Evolutionary conservation across 2,888 invertebrate genomes (phyloP).

Genomic region (Lasioglossum villosulum): DNA sequence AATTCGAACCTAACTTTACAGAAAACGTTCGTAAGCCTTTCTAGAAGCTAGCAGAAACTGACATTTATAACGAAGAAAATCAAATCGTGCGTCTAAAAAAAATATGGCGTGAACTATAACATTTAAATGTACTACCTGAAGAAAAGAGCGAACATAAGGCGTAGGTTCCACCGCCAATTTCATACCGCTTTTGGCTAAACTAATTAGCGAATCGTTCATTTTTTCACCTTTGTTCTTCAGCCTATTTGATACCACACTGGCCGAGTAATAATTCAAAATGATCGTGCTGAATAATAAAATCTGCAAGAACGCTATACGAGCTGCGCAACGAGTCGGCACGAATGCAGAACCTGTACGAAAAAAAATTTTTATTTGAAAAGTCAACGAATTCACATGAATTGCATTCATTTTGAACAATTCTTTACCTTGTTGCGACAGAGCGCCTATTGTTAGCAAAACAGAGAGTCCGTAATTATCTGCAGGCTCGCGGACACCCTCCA

Average conservation of each 20-base stretch:
- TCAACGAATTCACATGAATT: not conserved
- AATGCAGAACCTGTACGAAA: slow-evolving; percentile 72
- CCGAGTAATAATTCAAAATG: slow-evolving; percentile 80
- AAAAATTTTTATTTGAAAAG: not conserved
- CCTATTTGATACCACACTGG: slow-evolving; percentile 78
- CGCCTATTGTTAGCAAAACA: slow-evolving; percentile 70
- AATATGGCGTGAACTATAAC: not conserved
- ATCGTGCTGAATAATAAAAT: slow-evolving; percentile 76
- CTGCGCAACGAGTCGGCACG: slow-evolving; percentile 70
- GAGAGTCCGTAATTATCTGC: slow-evolving; percentile 67
- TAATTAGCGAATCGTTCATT: slow-evolving; percentile 79
- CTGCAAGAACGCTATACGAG: slow-evolving; percentile 77
- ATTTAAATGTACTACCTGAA: slow-evolving; percentile 60
- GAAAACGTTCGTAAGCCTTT: not conserved
- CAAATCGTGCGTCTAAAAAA: not conserved
- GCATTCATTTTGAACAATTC: not conserved
- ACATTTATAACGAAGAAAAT: not conserved
- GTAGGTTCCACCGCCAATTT: slow-evolving; percentile 73
- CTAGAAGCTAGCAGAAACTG: too few species aligned
- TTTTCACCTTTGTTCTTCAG: slow-evolving; percentile 76
- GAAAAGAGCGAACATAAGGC: slow-evolving; percentile 70
- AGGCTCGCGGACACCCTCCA: slow-evolving; percentile 63
- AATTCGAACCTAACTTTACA: not conserved
- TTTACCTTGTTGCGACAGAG: slow-evolving; percentile 77
- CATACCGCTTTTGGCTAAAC: slow-evolving; percentile 71